These are phyloP conservation scores for Hydropotes inermis DNA, from an alignment of 2,113 vertebrate genomes.

Conservation along the genomic window DNA sequence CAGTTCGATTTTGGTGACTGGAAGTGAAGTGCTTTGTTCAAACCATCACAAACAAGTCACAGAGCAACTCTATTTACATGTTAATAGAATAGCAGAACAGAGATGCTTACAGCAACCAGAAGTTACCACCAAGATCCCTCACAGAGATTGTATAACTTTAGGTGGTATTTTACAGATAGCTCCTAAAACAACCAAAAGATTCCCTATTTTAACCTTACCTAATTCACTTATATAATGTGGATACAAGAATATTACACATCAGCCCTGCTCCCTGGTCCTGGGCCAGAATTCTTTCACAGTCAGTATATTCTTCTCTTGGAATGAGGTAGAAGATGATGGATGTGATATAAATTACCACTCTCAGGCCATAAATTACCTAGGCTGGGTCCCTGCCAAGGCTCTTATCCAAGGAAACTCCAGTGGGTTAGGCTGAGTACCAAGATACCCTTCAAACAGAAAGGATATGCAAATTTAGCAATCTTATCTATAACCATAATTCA, in stretches of 20 bases:
- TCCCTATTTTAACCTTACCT: neutral
- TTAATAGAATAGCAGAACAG: slow-evolving; percentile 16
- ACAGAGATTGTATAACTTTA: neutral
- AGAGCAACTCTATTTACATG: slow-evolving; percentile 23
- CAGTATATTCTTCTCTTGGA: neutral
- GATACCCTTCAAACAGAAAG: slow-evolving; percentile 38
- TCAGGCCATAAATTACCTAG: slow-evolving; percentile 36
- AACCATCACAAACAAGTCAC: slow-evolving; percentile 12
- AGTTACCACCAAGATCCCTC: neutral
- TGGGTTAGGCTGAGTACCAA: slow-evolving; percentile 14
- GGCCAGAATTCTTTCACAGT: neutral
- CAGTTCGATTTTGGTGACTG: slow-evolving; percentile 11
- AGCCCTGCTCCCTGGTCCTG: neutral
- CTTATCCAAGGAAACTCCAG: neutral
- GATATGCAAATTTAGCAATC: slow-evolving; percentile 41
- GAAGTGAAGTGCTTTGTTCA: slow-evolving; percentile 47
- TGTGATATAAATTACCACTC: slow-evolving; percentile 45
- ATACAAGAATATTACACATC: neutral
- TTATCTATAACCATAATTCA: slow-evolving; percentile 37
- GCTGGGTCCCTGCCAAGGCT: slow-evolving; percentile 23
- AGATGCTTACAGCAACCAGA: neutral
- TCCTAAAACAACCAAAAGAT: neutral
- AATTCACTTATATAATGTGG: neutral
- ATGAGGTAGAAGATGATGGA: slow-evolving; percentile 36
- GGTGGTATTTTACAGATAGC: neutral